phyloP scores from a whole-genome alignment of 2,888 invertebrate species.

The Volucella inanis region DNA sequence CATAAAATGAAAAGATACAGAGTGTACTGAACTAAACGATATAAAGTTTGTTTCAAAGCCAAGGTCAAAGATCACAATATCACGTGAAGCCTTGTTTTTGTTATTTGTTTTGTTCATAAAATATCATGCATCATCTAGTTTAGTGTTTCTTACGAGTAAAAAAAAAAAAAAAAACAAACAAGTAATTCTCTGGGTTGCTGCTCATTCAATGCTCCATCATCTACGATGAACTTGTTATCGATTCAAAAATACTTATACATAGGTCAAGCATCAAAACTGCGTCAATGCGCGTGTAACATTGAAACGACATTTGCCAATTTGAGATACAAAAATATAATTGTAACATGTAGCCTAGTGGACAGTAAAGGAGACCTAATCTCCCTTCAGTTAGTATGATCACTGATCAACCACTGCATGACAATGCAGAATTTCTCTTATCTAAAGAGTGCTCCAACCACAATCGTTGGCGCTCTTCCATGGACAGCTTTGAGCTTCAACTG shows the following conservation, averaged over 20 bases:
- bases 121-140: no score
- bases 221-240: not conserved
- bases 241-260: not conserved
- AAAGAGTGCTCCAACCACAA: not conserved
- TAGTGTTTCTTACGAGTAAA: not conserved
- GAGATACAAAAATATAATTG: no score
- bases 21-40: no score
- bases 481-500: conserved; percentile 24
- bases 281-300: conserved; percentile 1
- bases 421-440: no score
- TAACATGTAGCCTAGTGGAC: no score
- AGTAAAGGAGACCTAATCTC: no score
- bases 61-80: not conserved
- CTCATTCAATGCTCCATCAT: not conserved
- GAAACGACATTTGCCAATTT: not conserved
- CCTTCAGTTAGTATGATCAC: no score
- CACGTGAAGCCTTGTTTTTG: not conserved
- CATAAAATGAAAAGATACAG: no score
- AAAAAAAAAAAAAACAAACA: not conserved
- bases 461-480: not conserved
- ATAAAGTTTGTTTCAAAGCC: no score
- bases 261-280: not conserved
- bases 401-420: no score
- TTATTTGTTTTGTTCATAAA: no score
- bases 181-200: no score